These are phyloP conservation scores for Pachypeltis micranthus DNA, from an alignment of 1,140 invertebrate species.

Conservation along the genomic window DNA sequence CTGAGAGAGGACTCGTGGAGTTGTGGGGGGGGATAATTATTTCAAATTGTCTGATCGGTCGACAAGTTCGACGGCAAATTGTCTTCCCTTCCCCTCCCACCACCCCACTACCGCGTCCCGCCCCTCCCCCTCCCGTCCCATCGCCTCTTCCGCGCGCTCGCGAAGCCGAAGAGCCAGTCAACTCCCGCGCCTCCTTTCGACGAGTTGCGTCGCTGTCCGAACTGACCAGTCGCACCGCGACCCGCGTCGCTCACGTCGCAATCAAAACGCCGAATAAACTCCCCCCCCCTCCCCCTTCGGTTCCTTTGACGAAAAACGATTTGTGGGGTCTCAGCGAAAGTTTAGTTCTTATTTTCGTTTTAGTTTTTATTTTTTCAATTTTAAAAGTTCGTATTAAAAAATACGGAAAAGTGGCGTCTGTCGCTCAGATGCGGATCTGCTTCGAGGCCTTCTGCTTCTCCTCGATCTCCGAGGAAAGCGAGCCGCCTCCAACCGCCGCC, in stretches of 20 bases:
- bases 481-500: slow-evolving; percentile 27
- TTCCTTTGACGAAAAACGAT: background rate
- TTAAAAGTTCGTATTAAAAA: background rate
- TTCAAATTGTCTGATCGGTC: no score
- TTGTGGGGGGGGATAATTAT: no score
- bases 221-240: background rate
- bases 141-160: background rate
- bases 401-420: background rate
- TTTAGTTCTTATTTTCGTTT: background rate
- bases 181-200: background rate
- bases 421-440: slow-evolving; percentile 59
- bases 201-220: background rate
- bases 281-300: no score
- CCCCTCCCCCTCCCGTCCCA: background rate
- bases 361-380: background rate
- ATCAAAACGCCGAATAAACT: no score
- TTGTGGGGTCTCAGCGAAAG: background rate
- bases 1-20: no score
- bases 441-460: slow-evolving; percentile 76
- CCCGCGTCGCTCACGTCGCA: no score
- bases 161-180: no score
- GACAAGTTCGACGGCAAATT: background rate
- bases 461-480: slow-evolving; percentile 59
- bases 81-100: background rate
- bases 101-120: background rate